Evolutionary conservation across 2,888 invertebrate species (phyloP).

Genomic region (Itoplectis maculator): DNA sequence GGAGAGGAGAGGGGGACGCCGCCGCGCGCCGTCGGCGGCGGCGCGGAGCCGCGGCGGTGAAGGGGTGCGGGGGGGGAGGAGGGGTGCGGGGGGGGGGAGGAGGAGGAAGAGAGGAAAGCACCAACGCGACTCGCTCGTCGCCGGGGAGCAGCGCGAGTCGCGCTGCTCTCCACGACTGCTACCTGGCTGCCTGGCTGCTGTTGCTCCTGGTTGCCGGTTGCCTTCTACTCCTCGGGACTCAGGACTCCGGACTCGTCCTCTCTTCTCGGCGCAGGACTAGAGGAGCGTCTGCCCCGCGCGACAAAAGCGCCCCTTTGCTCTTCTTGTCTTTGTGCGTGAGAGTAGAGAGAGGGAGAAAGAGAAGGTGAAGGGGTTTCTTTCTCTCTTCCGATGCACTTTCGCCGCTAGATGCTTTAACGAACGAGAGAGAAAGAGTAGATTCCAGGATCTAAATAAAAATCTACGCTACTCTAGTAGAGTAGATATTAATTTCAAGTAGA

Average conservation of each 20-base stretch:
- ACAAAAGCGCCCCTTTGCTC: slow-evolving; percentile 25
- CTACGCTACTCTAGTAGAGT: too few relatives aligned
- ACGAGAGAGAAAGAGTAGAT: too few relatives aligned
- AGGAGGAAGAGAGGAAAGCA: slow-evolving; percentile 54
- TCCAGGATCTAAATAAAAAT: too few relatives aligned
- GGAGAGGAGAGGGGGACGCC: slow-evolving; percentile 79
- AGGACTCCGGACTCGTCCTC: neutral
- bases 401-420: too few relatives aligned
- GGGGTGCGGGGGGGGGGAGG: slow-evolving; percentile 42
- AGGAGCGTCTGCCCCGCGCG: slow-evolving; percentile 33
- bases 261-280: slow-evolving; percentile 16
- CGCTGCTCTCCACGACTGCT: slow-evolving; percentile 25
- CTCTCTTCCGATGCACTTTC: too few relatives aligned
- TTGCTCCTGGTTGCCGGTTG: neutral
- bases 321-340: neutral
- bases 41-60: slow-evolving; percentile 84
- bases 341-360: too few relatives aligned
- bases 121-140: slow-evolving; percentile 46
- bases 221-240: slow-evolving; percentile 34
- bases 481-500: too few relatives aligned
- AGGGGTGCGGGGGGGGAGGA: slow-evolving; percentile 72
- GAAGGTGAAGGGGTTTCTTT: too few relatives aligned
- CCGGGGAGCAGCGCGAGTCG: slow-evolving; percentile 54
- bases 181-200: neutral
- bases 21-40: slow-evolving; percentile 73